Base-by-base conservation (phyloP, 1,140 invertebrate genomes). In the Drosophila azteca region DNA sequence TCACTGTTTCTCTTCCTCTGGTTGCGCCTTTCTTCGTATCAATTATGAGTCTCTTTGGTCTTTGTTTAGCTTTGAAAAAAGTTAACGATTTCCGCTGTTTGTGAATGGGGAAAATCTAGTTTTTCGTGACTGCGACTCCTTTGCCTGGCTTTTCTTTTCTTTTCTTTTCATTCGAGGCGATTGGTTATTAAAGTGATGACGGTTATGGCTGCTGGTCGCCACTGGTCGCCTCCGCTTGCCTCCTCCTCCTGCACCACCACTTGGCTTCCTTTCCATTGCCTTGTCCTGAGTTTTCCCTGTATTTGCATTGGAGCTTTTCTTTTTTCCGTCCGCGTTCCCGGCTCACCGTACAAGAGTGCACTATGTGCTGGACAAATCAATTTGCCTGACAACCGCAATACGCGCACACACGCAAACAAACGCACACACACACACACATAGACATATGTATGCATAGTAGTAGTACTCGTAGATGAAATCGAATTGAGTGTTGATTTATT, bases 401-500 rank as follows among this genome's bases (percentile, higher is more conserved):
- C 58, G 44, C 13, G 41, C 31, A 43, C 7, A 29, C 22, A 45
- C 13, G 29, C 8, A 8, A 13, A 15, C 11, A 50, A 15, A 51
- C 13, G 45, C 13, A 13, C 66, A 43, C 49, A 44, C 53, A 24
- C 1, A 24, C 22, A 24, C 24, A 24, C 24, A 26, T 5, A n/a
- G 5, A 11, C 17, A 26, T 15, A n/a, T 43, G 31, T 13, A 44
- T 35, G 46, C 45, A 22, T 24, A 50, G 53, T 49, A 50, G 53
- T 49, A 45, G 31, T 11, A 39, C 24, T 26, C 24, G 35, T 39
- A 54, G 22, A 66, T 49, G 24, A 76, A 84, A 82, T 83, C 80
- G 76, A 84, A 83, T 83, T 77, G 80, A 80, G 81, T 84, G 77
- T 84, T 84, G 81, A 84, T 84, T 84, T 84, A 87, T 84, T 85